Percentiles rank a stretch among this genome's conserved stretches.
Conservation (phyloP, 2,113 vertebrate species). For the Meriones unguiculatus region DNA sequence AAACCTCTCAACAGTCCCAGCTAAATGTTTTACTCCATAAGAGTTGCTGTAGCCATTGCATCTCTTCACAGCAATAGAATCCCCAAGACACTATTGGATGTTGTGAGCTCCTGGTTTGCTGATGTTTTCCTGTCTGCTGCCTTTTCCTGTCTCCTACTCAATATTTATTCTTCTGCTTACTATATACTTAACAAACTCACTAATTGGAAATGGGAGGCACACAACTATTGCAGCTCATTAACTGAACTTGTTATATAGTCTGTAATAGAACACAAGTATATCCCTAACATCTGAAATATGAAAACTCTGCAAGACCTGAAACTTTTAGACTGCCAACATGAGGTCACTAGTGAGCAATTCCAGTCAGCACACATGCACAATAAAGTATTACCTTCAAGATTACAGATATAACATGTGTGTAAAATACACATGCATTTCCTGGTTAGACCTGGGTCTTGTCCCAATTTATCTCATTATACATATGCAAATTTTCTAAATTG, state of each 20-base stretch:
- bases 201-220: not conserved
- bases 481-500: not conserved
- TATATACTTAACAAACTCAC: not conserved
- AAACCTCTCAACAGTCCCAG: not conserved
- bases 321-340: not conserved
- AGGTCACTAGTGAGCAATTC: not conserved
- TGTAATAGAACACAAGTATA: not conserved
- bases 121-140: not conserved
- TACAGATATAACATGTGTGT: not conserved
- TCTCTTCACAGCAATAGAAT: not conserved
- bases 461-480: not conserved
- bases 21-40: not conserved
- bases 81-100: not conserved
- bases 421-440: not conserved
- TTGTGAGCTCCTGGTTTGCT: too few relatives aligned
- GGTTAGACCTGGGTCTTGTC: not conserved
- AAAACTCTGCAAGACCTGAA: not conserved
- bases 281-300: not conserved
- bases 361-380: not conserved
- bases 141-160: not conserved
- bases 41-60: not conserved
- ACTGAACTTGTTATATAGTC: not conserved
- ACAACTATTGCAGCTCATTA: not conserved
- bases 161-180: not conserved
- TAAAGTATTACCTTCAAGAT: not conserved